phyloP scores from a whole-genome alignment of 2,113 vertebrate genomes.

The Notechis scutatus region DNA sequence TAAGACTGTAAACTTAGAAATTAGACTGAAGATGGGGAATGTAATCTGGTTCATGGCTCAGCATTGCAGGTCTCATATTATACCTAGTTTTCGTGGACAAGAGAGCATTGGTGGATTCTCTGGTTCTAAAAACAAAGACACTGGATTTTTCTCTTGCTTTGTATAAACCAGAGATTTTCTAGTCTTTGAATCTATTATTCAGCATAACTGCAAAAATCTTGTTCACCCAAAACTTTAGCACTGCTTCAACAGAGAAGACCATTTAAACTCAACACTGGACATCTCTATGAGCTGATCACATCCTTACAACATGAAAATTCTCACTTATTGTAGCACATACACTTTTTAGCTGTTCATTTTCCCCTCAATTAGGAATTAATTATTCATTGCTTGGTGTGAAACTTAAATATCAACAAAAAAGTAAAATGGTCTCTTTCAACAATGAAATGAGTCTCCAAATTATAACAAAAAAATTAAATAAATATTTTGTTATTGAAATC shows the following conservation, averaged over 20 bases:
- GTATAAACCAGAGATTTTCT: background rate
- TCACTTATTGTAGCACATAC: background rate
- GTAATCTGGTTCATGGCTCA: too few species aligned
- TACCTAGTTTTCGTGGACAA: too few species aligned
- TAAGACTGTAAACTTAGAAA: too few species aligned
- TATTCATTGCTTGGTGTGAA: background rate
- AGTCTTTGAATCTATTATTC: background rate
- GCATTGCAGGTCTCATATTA: too few species aligned
- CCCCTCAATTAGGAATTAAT: too few species aligned
- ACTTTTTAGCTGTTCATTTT: background rate
- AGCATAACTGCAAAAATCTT: background rate
- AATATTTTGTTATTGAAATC: conserved; percentile 31
- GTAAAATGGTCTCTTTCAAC: conserved; percentile 42
- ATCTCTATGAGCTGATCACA: too few species aligned
- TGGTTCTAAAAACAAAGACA: too few species aligned
- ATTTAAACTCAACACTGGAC: too few species aligned
- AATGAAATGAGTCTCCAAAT: conserved; percentile 41
- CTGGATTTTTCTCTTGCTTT: too few species aligned
- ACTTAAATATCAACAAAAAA: conserved; percentile 9
- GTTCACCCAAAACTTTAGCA: background rate
- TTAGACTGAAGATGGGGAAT: too few species aligned
- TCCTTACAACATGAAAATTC: background rate
- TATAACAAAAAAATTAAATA: conserved; percentile 32
- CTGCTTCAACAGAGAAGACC: background rate
- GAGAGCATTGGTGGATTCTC: too few species aligned